Percentiles rank a stretch among this genome's conserved stretches.
phyloP scores from a whole-genome alignment of 2,113 vertebrate species.

The Ahaetulla prasina region DNA sequence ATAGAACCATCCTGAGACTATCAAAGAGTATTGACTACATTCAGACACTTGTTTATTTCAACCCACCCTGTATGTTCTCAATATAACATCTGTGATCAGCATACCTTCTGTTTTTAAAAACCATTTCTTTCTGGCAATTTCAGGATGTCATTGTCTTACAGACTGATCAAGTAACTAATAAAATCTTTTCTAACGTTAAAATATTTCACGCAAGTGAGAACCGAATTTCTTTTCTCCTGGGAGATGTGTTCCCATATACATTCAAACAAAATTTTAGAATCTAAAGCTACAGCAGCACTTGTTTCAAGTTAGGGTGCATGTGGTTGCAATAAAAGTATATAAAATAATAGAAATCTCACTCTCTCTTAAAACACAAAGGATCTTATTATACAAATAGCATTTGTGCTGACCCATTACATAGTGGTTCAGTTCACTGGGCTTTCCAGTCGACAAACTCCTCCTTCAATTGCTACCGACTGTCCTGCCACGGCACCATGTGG shows the following conservation, averaged over 20 bases:
- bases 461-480: slow-evolving; percentile 97
- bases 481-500: slow-evolving; percentile 93
- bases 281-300: slow-evolving; percentile 67
- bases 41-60: slow-evolving; percentile 55
- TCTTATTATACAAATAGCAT: slow-evolving; percentile 61
- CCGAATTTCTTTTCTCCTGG: slow-evolving; percentile 49
- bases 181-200: slow-evolving; percentile 40
- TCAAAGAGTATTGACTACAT: slow-evolving; percentile 55
- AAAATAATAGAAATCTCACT: slow-evolving; percentile 69
- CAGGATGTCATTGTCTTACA: slow-evolving; percentile 49
- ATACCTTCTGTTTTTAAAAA: slow-evolving; percentile 41
- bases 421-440: slow-evolving; percentile 73
- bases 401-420: slow-evolving; percentile 48
- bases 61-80: slow-evolving; percentile 47
- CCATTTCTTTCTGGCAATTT: slow-evolving; percentile 32
- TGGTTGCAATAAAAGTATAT: slow-evolving; percentile 55
- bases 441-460: slow-evolving; percentile 92
- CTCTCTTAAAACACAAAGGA: slow-evolving; percentile 70
- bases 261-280: slow-evolving; percentile 47
- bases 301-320: slow-evolving; percentile 53
- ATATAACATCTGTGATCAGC: slow-evolving; percentile 49
- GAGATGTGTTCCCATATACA: slow-evolving; percentile 40
- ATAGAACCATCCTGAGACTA: slow-evolving; percentile 63
- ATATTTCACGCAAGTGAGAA: slow-evolving; percentile 42
- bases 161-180: slow-evolving; percentile 53